phyloP scores from a whole-genome alignment of 2,888 invertebrate genomes.

The Hypsopygia costalis region DNA sequence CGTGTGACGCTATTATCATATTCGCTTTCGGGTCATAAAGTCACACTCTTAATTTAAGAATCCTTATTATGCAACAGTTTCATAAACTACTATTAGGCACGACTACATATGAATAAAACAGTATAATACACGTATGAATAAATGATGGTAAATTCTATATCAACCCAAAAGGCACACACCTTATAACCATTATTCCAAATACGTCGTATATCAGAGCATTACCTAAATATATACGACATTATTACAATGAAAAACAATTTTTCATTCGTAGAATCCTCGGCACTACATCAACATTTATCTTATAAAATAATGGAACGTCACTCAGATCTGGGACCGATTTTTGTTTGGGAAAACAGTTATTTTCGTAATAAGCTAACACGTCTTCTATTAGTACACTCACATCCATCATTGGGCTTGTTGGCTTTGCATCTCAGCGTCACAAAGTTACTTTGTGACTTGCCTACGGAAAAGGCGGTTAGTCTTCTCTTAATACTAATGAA shows the following conservation, averaged over 20 bases:
- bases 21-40: too few species aligned
- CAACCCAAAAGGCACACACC: too few species aligned
- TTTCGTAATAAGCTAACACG: conserved; percentile 71
- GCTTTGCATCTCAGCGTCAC: conserved; percentile 2
- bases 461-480: neutral
- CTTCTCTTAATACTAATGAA: too few species aligned
- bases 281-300: conserved; percentile 59
- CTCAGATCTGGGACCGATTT: conserved; percentile 45
- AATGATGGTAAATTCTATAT: too few species aligned
- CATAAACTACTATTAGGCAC: too few species aligned
- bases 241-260: conserved; percentile 21
- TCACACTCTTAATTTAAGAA: too few species aligned
- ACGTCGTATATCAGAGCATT: too few species aligned
- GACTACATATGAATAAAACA: too few species aligned
- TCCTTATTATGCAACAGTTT: too few species aligned
- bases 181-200: too few species aligned
- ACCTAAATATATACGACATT: conserved; percentile 13
- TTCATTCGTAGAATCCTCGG: conserved; percentile 21
- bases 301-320: conserved; percentile 72
- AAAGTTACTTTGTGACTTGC: neutral
- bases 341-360: conserved; percentile 54
- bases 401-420: conserved; percentile 51
- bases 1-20: too few species aligned
- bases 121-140: too few species aligned
- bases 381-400: conserved; percentile 41